Base-by-base conservation (phyloP, 2,113 vertebrate species). In the Ptilonorhynchus violaceus region DNA sequence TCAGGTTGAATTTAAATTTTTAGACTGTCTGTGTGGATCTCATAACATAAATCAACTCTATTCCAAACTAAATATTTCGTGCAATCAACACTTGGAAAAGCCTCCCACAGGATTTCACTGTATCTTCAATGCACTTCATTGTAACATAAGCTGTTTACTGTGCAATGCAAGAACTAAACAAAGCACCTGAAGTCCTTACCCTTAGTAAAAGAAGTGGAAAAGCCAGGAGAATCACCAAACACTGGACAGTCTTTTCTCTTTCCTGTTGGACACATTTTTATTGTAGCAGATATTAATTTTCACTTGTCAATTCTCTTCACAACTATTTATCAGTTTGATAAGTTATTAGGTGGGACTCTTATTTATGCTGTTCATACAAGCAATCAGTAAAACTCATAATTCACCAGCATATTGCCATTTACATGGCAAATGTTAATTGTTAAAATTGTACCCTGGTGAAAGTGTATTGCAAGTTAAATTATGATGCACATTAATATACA, bases 391-490 rank as follows among this genome's bases (percentile, higher is more conserved):
- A 30, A 59, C 19, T 91, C 84, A 77, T 80, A 95, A 56, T 66
- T 94, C 53, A 70, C 44, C 16, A 89, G 27, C 37, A 60, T 52
- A 80, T 92, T 85, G 52, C 33, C 77, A 53, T 96, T 95, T 96
- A 79, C 81, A 62, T 27, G 74, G 58, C 52, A 97, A 91, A 94
- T 86, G 96, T 95, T 94, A 97, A 95, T 97, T 96, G 95, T 49
- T 42, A 82, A 35, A 81, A 93, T 93, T 91, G 62, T 84, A 37
- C 33, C 30, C 15, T 59, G 21, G 33, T 89, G 46, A 85, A 75
- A 5, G 8, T 86, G n/a, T 78, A 58, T 37, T 63, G 33, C 14
- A 84, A 94, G 39, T 80, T 93, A 96, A 96, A 89, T 92, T 93
- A 89, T 25, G 58, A 81, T 68, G 19, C 39, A 82, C 33, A 80